A percentile compares a stretch with the other conserved stretches of the same genome.
Conservation (phyloP, 2,113 vertebrate genomes). For the Dissostichus mawsoni region DNA sequence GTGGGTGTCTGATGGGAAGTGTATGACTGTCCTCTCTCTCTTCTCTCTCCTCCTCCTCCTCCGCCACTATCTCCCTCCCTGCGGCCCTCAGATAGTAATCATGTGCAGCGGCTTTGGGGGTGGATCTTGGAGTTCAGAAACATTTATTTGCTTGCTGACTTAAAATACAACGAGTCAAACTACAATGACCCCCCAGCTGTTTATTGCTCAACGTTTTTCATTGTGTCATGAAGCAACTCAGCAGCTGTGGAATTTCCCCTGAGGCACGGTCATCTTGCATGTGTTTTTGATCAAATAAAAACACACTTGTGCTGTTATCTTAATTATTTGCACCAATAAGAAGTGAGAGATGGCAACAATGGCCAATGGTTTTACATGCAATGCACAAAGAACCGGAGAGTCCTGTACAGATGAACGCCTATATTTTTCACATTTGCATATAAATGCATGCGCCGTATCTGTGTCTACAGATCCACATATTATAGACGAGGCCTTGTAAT, state of each 20-base stretch:
- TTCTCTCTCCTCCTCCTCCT: conserved; percentile 37
- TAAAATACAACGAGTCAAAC: conserved; percentile 34
- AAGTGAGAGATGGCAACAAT: background rate
- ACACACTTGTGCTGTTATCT: background rate
- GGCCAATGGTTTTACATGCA: background rate
- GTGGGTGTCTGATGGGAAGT: conserved; percentile 52
- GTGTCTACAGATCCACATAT: conserved; percentile 24
- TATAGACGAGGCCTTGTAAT: conserved; percentile 2
- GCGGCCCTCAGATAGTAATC: conserved; percentile 63
- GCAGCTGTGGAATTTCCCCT: background rate
- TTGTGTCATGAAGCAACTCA: background rate
- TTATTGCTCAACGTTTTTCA: background rate
- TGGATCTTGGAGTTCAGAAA: conserved; percentile 38
- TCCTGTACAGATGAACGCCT: background rate
- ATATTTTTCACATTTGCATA: conserved; percentile 19
- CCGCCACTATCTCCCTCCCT: conserved; percentile 60
- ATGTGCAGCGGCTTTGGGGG: conserved; percentile 53
- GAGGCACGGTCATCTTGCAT: background rate
- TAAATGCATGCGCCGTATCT: background rate
- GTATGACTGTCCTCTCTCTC: conserved; percentile 50
- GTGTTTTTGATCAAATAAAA: conserved; percentile 1
- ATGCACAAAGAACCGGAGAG: background rate
- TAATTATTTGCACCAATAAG: background rate
- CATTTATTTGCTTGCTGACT: conserved; percentile 50
- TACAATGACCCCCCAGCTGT: background rate